Conservation (phyloP, 1,140 invertebrate genomes). For the Lutraria rhynchaena region DNA sequence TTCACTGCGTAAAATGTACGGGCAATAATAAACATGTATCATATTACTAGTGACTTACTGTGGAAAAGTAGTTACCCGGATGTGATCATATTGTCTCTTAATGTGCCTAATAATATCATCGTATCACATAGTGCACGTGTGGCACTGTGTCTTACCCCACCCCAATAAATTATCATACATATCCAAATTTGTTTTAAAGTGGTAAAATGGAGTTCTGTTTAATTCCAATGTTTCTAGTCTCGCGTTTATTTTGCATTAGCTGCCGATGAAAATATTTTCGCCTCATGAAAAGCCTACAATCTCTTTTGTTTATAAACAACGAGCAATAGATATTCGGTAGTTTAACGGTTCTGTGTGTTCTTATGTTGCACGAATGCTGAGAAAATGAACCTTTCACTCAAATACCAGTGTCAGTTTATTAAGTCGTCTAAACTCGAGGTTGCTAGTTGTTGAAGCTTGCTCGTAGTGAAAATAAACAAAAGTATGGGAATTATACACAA, state of each 20-base stretch:
- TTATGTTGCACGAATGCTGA: conserved; percentile 40
- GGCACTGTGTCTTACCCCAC: too few relatives aligned
- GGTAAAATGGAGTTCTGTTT: too few relatives aligned
- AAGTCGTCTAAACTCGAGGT: conserved; percentile 40
- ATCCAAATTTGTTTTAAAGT: too few relatives aligned
- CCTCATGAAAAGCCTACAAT: conserved; percentile 4
- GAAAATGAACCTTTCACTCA: conserved; percentile 38
- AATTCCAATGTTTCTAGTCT: not conserved
- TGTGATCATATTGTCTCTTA: too few relatives aligned
- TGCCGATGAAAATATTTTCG: conserved; percentile 17
- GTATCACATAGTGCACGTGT: too few relatives aligned
- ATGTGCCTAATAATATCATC: too few relatives aligned
- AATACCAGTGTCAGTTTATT: conserved; percentile 54
- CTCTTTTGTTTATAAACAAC: conserved; percentile 42
- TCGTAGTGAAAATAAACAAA: conserved; percentile 57
- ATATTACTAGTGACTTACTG: too few relatives aligned
- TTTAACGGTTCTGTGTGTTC: conserved; percentile 8
- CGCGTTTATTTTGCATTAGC: conserved; percentile 13
- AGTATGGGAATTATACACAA: conserved; percentile 52
- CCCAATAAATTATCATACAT: too few relatives aligned
- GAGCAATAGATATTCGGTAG: conserved; percentile 17
- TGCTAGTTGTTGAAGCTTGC: conserved; percentile 45
- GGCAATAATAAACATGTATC: too few relatives aligned
- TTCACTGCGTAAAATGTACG: too few relatives aligned
- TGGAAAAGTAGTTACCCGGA: too few relatives aligned